phyloP scores from a whole-genome alignment of 2,113 vertebrate species.

The Progne subis region DNA sequence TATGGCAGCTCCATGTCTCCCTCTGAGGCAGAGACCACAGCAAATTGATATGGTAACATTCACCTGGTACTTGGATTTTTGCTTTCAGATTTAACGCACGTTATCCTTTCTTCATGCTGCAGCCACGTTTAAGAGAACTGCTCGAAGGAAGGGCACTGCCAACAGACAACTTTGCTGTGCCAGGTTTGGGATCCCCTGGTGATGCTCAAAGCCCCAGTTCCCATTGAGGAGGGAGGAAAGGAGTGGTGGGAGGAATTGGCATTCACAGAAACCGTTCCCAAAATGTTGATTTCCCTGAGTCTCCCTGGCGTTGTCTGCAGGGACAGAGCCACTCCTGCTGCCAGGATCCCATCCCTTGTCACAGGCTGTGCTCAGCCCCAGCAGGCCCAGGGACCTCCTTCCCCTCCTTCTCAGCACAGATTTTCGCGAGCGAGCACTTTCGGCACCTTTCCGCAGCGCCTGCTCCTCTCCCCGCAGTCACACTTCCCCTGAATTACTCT shows the following conservation, averaged over 20 bases:
- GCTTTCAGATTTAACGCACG: neutral
- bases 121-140: neutral
- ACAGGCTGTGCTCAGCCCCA: neutral
- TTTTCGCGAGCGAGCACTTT: neutral
- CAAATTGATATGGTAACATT: fast-evolving
- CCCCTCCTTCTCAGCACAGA: neutral
- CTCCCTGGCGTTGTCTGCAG: neutral
- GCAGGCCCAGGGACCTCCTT: fast-evolving
- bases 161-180: neutral
- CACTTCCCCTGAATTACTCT: neutral
- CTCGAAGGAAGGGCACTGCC: neutral
- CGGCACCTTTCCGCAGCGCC: neutral
- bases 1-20: neutral
- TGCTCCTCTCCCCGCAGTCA: neutral
- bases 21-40: neutral
- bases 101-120: neutral
- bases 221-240: too few relatives aligned
- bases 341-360: neutral
- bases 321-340: neutral
- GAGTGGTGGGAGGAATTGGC: neutral
- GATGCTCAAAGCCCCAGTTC: neutral
- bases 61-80: neutral
- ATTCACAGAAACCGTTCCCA: neutral
- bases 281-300: neutral
- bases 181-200: neutral